phyloP scores from a whole-genome alignment of 2,888 invertebrate genomes.

The Hydriomena furcata region DNA sequence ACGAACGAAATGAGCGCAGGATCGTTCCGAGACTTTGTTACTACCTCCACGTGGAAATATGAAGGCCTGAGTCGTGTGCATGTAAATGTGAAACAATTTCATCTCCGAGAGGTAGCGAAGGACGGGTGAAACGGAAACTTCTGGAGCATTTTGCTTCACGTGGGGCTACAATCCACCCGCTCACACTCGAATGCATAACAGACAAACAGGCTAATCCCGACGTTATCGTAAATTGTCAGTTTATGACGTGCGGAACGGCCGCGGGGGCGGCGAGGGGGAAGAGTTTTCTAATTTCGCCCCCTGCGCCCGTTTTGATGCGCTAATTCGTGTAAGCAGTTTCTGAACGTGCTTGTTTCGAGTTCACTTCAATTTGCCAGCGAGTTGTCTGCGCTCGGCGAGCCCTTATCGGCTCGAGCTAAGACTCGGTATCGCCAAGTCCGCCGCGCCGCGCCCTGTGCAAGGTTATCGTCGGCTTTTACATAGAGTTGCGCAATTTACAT shows the following conservation, averaged over 20 bases:
- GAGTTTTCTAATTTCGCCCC: constrained; percentile 82
- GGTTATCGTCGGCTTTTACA: constrained; percentile 77
- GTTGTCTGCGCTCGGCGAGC: constrained; percentile 34
- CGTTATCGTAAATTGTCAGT: constrained; percentile 85
- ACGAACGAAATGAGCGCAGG: constrained; percentile 43
- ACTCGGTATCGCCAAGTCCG: constrained; percentile 40
- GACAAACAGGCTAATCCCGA: constrained; percentile 83
- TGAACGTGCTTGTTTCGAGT: constrained; percentile 81
- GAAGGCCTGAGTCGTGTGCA: constrained; percentile 53
- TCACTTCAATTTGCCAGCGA: constrained; percentile 66
- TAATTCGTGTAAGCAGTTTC: constrained; percentile 84
- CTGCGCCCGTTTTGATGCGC: constrained; percentile 80
- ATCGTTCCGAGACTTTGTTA: constrained; percentile 44
- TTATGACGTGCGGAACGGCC: constrained; percentile 84
- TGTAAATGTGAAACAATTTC: constrained; percentile 65
- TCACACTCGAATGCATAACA: constrained; percentile 74
- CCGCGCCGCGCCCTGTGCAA: constrained; percentile 42
- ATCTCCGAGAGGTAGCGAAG: constrained; percentile 37
- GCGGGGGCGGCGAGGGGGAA: constrained; percentile 54
- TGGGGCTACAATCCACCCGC: constrained; percentile 42
- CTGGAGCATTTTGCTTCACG: constrained; percentile 53
- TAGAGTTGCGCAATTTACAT: constrained; percentile 80
- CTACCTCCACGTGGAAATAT: constrained; percentile 43
- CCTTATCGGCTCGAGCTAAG: constrained; percentile 46
- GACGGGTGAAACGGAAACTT: constrained; percentile 31